Evolutionary conservation across 2,113 vertebrate species (phyloP).

Genomic region (Centropus bengalensis): DNA sequence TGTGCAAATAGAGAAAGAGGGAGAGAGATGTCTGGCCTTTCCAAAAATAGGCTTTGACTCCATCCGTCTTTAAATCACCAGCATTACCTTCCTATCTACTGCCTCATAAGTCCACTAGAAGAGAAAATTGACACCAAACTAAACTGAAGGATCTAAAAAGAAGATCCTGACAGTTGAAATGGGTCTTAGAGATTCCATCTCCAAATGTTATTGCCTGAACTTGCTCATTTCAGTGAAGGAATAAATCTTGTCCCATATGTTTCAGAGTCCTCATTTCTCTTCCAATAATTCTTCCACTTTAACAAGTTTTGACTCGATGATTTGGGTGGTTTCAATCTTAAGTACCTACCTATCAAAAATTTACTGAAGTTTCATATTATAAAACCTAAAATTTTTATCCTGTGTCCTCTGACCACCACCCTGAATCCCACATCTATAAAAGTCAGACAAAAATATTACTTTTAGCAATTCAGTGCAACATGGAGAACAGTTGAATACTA

Average conservation of each 20-base stretch:
- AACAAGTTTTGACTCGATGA: not conserved
- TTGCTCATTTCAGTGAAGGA: not conserved
- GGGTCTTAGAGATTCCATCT: constrained; percentile 9
- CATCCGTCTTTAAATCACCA: not conserved
- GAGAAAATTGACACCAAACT: constrained; percentile 33
- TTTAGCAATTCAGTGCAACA: not conserved
- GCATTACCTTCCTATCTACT: constrained; percentile 2
- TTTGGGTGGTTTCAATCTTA: not conserved
- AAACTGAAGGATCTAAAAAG: constrained; percentile 20
- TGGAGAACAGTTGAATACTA: not conserved
- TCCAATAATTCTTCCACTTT: not conserved
- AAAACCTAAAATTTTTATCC: not conserved
- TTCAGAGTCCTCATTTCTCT: not conserved
- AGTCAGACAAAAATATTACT: not conserved
- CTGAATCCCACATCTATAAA: not conserved
- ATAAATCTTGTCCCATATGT: not conserved
- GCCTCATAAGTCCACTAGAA: constrained; percentile 26
- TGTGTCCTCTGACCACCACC: not conserved
- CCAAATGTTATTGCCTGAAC: constrained; percentile 33
- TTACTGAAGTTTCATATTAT: not conserved
- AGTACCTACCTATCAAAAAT: not conserved
- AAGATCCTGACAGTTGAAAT: constrained; percentile 21
- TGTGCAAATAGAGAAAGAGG: constrained; percentile 30
- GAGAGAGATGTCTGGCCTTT: constrained; percentile 51
- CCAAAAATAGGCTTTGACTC: constrained; percentile 42